Percentiles rank a stretch among this genome's conserved stretches.
These are phyloP conservation scores for Tauraco erythrolophus DNA, from an alignment of 2,113 vertebrate species.

Conservation along the genomic window DNA sequence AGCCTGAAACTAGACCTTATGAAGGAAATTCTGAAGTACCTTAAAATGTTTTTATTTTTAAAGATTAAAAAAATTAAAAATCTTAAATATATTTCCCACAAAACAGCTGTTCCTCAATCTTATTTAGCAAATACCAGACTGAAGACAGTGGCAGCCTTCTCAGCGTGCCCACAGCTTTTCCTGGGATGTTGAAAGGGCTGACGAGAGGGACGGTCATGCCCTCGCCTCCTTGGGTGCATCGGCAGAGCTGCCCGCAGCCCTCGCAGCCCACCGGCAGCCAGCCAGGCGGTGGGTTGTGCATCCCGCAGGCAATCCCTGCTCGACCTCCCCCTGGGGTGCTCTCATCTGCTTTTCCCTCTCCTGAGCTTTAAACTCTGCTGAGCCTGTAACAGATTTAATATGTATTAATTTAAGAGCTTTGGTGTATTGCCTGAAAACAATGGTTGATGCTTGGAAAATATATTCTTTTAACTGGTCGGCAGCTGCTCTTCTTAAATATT, in stretches of 20 bases:
- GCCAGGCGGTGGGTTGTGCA: rapidly evolving
- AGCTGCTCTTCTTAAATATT: conserved; percentile 31
- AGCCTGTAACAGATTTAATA: conserved; percentile 34
- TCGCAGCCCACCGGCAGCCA: not conserved
- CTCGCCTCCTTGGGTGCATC: rapidly evolving
- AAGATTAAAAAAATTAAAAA: not conserved
- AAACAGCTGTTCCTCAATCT: conserved; percentile 27
- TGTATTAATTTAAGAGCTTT: conserved; percentile 39
- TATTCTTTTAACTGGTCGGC: conserved; percentile 40
- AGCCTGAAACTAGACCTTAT: not conserved
- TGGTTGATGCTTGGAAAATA: conserved; percentile 34
- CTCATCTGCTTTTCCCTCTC: conserved; percentile 25
- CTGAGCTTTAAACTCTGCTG: conserved; percentile 15
- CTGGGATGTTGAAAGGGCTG: not conserved
- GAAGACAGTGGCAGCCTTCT: not conserved
- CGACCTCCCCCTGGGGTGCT: not conserved
- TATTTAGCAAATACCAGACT: conserved; percentile 38
- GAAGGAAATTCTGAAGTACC: not conserved
- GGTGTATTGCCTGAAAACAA: conserved; percentile 46
- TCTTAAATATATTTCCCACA: conserved; percentile 8
- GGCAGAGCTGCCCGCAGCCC: not conserved
- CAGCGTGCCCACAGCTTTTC: not conserved
- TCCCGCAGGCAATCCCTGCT: not conserved
- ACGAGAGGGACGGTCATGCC: not conserved
- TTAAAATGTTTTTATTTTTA: conserved; percentile 5